Percentiles rank a stretch among this genome's conserved stretches.
Evolutionary conservation across 2,113 vertebrate species (phyloP).

Genomic region (Lampris megalopsis): DNA sequence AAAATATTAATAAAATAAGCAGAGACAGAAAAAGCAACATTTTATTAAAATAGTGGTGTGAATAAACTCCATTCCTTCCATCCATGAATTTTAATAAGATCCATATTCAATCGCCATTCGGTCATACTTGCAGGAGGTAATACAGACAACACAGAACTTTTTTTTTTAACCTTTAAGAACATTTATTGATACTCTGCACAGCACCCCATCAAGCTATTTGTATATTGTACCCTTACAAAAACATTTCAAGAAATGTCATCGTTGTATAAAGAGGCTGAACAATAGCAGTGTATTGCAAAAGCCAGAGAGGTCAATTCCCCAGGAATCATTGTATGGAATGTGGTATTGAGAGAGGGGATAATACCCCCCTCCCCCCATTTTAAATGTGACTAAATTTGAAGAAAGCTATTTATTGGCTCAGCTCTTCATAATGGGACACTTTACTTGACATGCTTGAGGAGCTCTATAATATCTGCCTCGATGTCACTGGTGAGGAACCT

Average conservation of each 20-base stretch:
- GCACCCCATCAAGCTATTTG: constrained; percentile 1
- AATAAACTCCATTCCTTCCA: constrained; percentile 21
- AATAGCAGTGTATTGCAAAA: constrained; percentile 31
- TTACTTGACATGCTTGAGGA: constrained; percentile 77
- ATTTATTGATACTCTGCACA: constrained; percentile 29
- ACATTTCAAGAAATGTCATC: constrained; percentile 74
- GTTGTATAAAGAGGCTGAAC: constrained; percentile 75
- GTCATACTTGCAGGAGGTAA: constrained; percentile 1
- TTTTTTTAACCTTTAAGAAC: background rate
- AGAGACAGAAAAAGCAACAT: too few relatives aligned
- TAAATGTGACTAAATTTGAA: background rate
- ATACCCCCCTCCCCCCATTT: background rate
- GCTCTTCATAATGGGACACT: background rate
- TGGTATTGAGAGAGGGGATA: constrained; percentile 6
- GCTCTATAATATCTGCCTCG: constrained; percentile 88
- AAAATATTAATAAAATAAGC: too few relatives aligned
- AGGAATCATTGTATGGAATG: background rate
- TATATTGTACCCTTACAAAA: constrained; percentile 49
- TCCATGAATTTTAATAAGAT: too few relatives aligned
- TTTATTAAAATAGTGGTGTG: background rate
- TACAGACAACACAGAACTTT: background rate
- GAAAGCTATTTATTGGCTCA: background rate
- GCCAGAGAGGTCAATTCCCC: too few relatives aligned
- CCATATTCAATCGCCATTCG: background rate
- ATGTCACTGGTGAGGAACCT: constrained; percentile 88